Base-by-base conservation (phyloP, 2,888 invertebrate genomes). In the Ennomos quercinarius region DNA sequence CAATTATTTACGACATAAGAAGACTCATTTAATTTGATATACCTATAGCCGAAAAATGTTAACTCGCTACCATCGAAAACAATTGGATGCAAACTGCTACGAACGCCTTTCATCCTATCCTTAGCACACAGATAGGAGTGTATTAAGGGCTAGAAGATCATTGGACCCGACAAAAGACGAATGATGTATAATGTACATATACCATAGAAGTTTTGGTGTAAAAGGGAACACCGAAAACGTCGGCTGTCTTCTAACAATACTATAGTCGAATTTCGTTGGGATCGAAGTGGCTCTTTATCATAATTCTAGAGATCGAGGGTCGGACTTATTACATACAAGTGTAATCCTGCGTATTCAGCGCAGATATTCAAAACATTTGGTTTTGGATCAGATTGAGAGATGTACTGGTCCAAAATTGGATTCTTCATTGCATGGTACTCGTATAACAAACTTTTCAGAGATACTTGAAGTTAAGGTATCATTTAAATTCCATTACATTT, bases 281-380 rank as follows among this genome's bases (percentile, higher is more conserved):
- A 76, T 70, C 74, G 70, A 76, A 76, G 72, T 73, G 71, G 72
- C 73, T 77, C 83, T 81, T 17, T 17, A 80, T 80, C 79, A 83
- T 82, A 83, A 76, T 77, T 80, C 79, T 77, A 66, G 70, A 76
- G 69, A 77, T 77, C 75, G 76, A 76, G 75, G 74, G 66, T 72
- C 71, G 68, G 49, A n/a, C 68, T 58, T 62, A 66, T 67, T 65
- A 60, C 67, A 47, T 48, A 44, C 70, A 67, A 64, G 72, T 70
- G 67, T 48, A 75, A 77, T 77, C 63, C 76, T 76, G 76, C 76
- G 57, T 64, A 78, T 17, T 17, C 17, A 17, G 17, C 73, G 60
- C 52, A 64, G 70, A 71, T 74, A 77, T 79, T 76, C 73, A 73
- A 77, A 81, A 79, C 73, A 76, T 76, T 75, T 72, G 73, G 73